Percentiles rank a stretch among this genome's conserved stretches.
phyloP scores from a whole-genome alignment of 2,797 vertebrate species.

The Falco columbarius region DNA sequence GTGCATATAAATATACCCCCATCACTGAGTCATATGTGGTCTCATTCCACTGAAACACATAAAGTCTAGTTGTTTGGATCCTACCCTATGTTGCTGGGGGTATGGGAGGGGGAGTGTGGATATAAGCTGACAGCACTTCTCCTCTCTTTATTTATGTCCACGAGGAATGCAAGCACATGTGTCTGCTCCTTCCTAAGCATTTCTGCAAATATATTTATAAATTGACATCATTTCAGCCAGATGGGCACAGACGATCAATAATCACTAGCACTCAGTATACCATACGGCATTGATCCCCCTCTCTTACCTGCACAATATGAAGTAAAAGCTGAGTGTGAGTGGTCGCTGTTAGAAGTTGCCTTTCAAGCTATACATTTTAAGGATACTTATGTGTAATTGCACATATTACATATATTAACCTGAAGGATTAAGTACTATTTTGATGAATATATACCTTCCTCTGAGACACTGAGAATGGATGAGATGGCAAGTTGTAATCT shows the following conservation, averaged over 20 bases:
- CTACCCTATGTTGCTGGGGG: accelerated
- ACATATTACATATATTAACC: background rate
- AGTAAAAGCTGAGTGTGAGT: background rate
- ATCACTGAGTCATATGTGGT: accelerated
- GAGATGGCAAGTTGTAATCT: background rate
- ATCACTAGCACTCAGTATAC: background rate
- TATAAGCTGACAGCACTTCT: background rate
- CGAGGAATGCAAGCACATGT: background rate
- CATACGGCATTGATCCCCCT: background rate
- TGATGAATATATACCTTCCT: background rate
- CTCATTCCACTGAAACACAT: background rate
- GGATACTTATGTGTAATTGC: background rate
- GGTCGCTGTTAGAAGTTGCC: background rate
- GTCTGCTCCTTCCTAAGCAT: background rate
- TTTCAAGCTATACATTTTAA: background rate
- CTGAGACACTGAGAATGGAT: background rate
- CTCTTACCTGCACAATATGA: background rate
- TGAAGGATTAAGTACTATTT: background rate
- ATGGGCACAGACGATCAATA: background rate
- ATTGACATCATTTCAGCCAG: background rate
- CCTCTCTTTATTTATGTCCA: background rate
- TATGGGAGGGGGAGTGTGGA: background rate
- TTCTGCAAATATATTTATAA: background rate
- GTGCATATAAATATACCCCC: background rate
- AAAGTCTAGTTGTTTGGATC: background rate